Conservation (phyloP, 1,140 invertebrate genomes). For the Aradophagus sp. region DNA sequence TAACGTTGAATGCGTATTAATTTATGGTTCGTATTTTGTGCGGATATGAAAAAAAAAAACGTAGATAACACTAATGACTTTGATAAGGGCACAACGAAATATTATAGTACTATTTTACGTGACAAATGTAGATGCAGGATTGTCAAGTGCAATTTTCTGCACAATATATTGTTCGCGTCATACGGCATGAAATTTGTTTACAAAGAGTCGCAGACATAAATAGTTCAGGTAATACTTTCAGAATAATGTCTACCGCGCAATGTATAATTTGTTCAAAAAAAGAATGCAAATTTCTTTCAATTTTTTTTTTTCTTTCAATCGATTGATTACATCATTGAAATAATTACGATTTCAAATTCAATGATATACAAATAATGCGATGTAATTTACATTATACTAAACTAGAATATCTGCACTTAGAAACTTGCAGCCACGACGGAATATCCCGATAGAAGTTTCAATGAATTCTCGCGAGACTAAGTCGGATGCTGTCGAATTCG, state of each 20-base stretch:
- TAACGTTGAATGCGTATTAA: constrained; percentile 40
- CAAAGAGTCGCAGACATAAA: constrained; percentile 33
- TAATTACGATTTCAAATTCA: constrained; percentile 12
- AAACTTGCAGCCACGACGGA: constrained; percentile 30
- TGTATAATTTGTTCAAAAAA: neutral
- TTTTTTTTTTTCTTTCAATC: too few species aligned
- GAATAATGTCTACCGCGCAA: constrained; percentile 7
- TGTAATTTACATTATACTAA: constrained; percentile 14
- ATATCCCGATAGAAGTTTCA: constrained; percentile 37
- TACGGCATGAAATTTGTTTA: constrained; percentile 43
- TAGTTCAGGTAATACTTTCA: constrained; percentile 31
- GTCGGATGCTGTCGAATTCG: constrained; percentile 31
- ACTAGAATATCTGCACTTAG: constrained; percentile 22
- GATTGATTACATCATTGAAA: too few species aligned
- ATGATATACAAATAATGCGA: constrained; percentile 10
- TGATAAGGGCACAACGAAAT: constrained; percentile 37
- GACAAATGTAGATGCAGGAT: constrained; percentile 45
- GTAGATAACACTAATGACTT: constrained; percentile 47
- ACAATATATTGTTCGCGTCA: constrained; percentile 40
- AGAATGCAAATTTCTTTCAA: too few species aligned
- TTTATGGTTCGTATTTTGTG: constrained; percentile 37
- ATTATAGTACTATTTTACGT: constrained; percentile 40
- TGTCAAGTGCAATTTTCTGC: constrained; percentile 41
- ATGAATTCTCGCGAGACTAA: constrained; percentile 34
- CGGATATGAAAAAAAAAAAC: constrained; percentile 35